These are phyloP conservation scores for Charina bottae DNA, from an alignment of 2,113 vertebrate species.

Conservation along the genomic window DNA sequence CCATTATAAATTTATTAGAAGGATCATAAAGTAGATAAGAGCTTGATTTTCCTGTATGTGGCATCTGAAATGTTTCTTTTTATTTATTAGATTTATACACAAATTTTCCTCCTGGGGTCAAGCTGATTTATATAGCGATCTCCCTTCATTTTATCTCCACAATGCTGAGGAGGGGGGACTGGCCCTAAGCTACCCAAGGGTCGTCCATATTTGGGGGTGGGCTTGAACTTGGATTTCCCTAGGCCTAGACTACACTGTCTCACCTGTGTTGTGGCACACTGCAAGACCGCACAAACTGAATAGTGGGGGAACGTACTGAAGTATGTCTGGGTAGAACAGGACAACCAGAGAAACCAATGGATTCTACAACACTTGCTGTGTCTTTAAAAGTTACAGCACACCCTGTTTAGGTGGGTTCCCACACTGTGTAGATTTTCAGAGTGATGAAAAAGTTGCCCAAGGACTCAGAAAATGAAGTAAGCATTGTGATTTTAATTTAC, in stretches of 20 bases:
- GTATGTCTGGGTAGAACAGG: background rate
- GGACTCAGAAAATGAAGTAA: background rate
- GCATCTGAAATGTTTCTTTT: background rate
- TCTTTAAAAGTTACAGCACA: background rate
- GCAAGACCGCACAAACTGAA: background rate
- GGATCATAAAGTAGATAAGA: background rate
- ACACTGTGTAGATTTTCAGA: background rate
- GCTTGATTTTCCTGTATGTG: background rate
- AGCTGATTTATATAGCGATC: background rate
- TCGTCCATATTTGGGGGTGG: background rate
- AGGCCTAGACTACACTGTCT: background rate
- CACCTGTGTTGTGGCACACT: background rate
- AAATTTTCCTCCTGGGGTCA: background rate
- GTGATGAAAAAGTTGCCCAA: background rate
- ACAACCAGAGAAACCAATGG: background rate
- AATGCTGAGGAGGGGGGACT: background rate
- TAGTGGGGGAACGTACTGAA: background rate
- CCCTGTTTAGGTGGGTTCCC: background rate
- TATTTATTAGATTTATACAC: background rate
- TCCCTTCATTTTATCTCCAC: background rate
- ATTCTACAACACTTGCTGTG: background rate
- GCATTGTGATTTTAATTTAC: background rate
- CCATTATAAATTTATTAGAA: background rate
- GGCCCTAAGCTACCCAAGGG: background rate
- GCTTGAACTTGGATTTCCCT: background rate